Evolutionary conservation across 2,113 vertebrate species (phyloP).

Genomic region (Octodon degus): DNA sequence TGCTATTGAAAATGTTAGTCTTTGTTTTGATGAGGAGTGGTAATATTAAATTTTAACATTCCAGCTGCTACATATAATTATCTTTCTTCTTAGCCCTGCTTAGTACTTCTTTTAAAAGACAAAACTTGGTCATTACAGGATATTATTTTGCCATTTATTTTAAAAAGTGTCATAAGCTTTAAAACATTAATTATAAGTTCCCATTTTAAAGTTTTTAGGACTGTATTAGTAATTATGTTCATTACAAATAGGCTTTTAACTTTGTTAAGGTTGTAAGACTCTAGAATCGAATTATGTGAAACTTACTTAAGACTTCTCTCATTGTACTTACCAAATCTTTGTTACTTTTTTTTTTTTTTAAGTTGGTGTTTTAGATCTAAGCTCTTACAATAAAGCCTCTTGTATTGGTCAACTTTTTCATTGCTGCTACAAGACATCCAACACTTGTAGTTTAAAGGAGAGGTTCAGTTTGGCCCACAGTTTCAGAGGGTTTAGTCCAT

Average conservation of each 20-base stretch:
- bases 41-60: background rate
- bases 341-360: conserved; percentile 31
- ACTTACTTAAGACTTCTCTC: conserved; percentile 23
- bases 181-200: conserved; percentile 29
- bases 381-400: background rate
- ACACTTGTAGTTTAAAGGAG: background rate
- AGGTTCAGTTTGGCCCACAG: background rate
- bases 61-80: background rate
- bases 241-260: conserved; percentile 30
- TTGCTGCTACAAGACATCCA: background rate
- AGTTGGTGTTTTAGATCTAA: conserved; percentile 24
- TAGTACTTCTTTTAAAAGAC: background rate
- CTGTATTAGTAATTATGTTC: background rate
- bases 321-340: background rate
- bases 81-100: background rate
- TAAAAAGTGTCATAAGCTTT: background rate
- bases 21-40: conserved; percentile 14
- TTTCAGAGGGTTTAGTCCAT: background rate
- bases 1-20: background rate
- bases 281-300: background rate
- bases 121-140: conserved; percentile 51
- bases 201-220: background rate
- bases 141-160: conserved; percentile 49
- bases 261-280: conserved; percentile 6
- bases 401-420: background rate